Conservation (phyloP, 1,140 invertebrate genomes). For the Cataglyphis hispanica region DNA sequence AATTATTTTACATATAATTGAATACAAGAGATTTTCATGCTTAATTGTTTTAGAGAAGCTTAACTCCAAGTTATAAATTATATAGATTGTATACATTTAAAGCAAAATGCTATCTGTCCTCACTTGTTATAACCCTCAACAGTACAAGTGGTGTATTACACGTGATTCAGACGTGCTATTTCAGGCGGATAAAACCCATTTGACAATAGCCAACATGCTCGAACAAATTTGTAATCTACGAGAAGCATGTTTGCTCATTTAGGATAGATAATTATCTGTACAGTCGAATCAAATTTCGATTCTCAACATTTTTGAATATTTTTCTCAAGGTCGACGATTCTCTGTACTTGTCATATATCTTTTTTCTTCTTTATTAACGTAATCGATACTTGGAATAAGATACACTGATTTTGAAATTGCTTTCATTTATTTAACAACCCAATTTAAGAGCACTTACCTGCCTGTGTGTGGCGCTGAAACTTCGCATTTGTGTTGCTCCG, state of each 20-base stretch:
- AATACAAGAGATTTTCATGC: neutral
- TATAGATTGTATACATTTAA: neutral
- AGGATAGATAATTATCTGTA: constrained; percentile 35
- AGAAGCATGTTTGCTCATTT: neutral
- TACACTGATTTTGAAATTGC: neutral
- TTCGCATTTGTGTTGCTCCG: constrained; percentile 94
- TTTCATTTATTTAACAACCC: constrained; percentile 18
- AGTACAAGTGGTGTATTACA: constrained; percentile 32
- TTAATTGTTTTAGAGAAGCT: neutral
- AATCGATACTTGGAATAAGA: neutral
- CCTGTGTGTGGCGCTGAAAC: constrained; percentile 91
- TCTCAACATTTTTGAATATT: neutral
- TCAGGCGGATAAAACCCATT: constrained; percentile 25
- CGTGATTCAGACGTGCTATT: constrained; percentile 36
- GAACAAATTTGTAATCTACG: constrained; percentile 46
- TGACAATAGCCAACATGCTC: constrained; percentile 24
- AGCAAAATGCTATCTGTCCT: neutral
- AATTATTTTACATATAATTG: neutral
- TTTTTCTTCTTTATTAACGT: neutral
- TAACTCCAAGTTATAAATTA: constrained; percentile 2
- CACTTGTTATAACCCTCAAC: constrained; percentile 9
- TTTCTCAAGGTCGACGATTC: neutral
- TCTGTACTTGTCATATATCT: neutral
- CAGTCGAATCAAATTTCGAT: constrained; percentile 19
- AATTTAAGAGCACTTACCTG: constrained; percentile 85